Base-by-base conservation (phyloP, 2,797 vertebrate genomes). In the Phrynocephalus vlangalii region DNA sequence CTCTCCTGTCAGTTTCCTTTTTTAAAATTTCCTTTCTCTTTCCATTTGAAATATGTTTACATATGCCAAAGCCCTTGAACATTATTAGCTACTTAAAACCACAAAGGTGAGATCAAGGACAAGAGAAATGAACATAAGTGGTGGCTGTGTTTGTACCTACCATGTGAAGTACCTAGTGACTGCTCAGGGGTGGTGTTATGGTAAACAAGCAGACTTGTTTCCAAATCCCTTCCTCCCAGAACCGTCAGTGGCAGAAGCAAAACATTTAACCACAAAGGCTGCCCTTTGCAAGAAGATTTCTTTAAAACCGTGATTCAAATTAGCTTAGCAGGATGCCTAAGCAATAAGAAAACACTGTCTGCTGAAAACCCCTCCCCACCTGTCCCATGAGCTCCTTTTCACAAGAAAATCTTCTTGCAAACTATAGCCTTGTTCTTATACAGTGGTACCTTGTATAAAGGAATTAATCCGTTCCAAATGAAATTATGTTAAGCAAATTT, bases 51-150 rank as follows among this genome's bases (percentile, higher is more conserved):
- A 33, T 70, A 8, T 60, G 50, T 77, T 75, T 85, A 70, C 70
- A 85, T 73, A 38, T 91, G 92, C 86, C 87, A 91, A 80, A 87
- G 52, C 60, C 87, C 52, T 86, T 79, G 50, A 82, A 89, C 10
- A 1, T 13, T 5, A 66, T 72, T 72, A 79, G 33, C 28, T 79
- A 18, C 28, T 72, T 16, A 79, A 84, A 79, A 13, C 76, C 87
- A 26, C 87, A 84, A 63, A 3, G 18, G 9, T 50, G 8, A n/a
- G 26, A 56, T 13, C 22, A 66, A 79, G 22, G 66, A 67, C 44
- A 33, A 33, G 26, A 79, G 33, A 16, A 70, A 63, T 28, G 33
- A 76, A 88, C 82, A 48, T 67, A 52, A 75, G 48, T 30, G 56
- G 7, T 8, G 52, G 26, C n/a, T 68, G 28, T 71, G 66, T 72